Percentiles rank a stretch among this genome's conserved stretches.
These are phyloP conservation scores for Cervus canadensis DNA, from an alignment of 2,113 vertebrate genomes.

Conservation along the genomic window DNA sequence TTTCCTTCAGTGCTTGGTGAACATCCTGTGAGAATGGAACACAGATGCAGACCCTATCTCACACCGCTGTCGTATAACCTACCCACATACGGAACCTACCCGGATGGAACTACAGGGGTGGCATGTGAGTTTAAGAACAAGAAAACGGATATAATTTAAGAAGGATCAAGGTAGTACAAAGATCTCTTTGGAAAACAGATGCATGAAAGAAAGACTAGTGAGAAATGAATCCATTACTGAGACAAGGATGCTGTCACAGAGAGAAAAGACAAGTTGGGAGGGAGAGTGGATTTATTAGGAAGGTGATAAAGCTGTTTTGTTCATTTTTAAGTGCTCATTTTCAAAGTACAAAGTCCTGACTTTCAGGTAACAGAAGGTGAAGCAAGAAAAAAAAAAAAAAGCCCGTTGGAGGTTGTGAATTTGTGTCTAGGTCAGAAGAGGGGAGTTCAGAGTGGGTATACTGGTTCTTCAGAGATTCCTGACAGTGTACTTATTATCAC, in stretches of 20 bases:
- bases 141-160: neutral
- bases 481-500: neutral
- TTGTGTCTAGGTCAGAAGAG: neutral
- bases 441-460: neutral
- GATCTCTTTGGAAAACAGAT: neutral
- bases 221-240: neutral
- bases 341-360: neutral
- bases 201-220: neutral
- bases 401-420: neutral
- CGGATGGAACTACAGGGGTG: accelerated
- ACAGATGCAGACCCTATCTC: neutral
- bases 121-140: neutral
- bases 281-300: neutral
- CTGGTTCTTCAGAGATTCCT: neutral
- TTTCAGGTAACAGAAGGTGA: neutral
- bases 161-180: neutral
- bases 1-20: neutral
- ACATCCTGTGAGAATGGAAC: neutral
- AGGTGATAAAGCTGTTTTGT: neutral
- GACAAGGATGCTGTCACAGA: neutral
- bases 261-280: neutral
- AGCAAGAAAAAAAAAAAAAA: neutral
- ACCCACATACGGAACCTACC: neutral
- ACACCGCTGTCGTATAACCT: accelerated
- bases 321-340: neutral